Evolutionary conservation across 64 coral and sea anemone genomes (phyloP).

Genomic region (Platygyra sinensis): DNA sequence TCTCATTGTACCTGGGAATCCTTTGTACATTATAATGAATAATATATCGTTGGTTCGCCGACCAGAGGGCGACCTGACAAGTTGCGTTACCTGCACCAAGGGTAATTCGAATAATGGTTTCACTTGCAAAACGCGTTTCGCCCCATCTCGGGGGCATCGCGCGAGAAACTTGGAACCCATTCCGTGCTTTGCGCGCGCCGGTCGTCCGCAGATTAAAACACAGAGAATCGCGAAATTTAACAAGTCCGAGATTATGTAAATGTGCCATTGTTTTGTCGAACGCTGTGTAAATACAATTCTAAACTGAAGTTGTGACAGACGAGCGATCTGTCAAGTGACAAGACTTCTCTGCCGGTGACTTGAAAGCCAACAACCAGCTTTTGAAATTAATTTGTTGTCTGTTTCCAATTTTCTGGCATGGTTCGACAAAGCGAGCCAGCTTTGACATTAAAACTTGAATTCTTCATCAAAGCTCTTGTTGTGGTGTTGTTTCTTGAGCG

Average conservation of each 20-base stretch:
- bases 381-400: slow-evolving; percentile 34
- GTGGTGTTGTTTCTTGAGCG: not conserved
- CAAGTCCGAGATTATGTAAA: slow-evolving; percentile 63
- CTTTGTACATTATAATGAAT: slow-evolving; percentile 99
- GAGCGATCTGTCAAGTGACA: slow-evolving; percentile 2
- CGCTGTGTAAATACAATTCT: slow-evolving; percentile 74
- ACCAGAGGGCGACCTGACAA: slow-evolving; percentile 49
- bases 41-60: slow-evolving; percentile 73
- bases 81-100: slow-evolving; percentile 37
- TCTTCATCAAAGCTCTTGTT: slow-evolving; percentile 25
- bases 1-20: slow-evolving; percentile 56
- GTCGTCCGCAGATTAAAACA: slow-evolving; percentile 30
- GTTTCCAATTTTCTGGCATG: slow-evolving; percentile 35
- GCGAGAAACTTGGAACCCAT: not conserved
- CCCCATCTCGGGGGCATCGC: not conserved
- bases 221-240: slow-evolving; percentile 52
- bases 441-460: slow-evolving; percentile 46
- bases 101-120: slow-evolving; percentile 3
- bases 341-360: slow-evolving; percentile 5
- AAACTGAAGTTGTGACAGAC: slow-evolving; percentile 63
- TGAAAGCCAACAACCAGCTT: not conserved
- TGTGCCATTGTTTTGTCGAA: slow-evolving; percentile 53
- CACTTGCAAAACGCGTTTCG: slow-evolving; percentile 29
- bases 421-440: not conserved
- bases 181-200: not conserved